Percentiles rank a stretch among this genome's conserved stretches.
phyloP scores from a whole-genome alignment of 2,797 vertebrate genomes.

The Acanthopagrus latus region DNA sequence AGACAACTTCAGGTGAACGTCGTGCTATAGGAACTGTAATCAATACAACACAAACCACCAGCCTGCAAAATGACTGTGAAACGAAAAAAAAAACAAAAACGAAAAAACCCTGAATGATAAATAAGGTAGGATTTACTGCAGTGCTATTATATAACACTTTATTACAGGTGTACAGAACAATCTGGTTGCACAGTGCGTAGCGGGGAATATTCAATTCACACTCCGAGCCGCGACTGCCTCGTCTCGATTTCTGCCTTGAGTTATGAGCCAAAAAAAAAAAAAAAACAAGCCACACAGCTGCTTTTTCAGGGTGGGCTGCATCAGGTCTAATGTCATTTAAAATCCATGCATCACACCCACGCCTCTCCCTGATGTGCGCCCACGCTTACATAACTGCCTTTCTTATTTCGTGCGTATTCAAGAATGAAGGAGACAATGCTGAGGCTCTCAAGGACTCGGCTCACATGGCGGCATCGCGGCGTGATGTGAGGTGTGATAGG shows the following conservation, averaged over 20 bases:
- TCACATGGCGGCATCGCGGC: slow-evolving; percentile 8
- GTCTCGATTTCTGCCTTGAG: slow-evolving; percentile 57
- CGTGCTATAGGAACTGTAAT: not conserved
- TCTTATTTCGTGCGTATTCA: slow-evolving; percentile 33
- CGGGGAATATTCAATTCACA: slow-evolving; percentile 35
- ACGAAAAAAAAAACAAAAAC: not conserved
- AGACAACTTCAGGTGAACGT: not conserved
- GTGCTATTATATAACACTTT: not conserved
- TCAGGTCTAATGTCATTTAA: slow-evolving; percentile 43
- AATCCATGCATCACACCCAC: slow-evolving; percentile 46
- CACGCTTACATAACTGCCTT: slow-evolving; percentile 37
- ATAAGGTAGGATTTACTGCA: slow-evolving; percentile 1
- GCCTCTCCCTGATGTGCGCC: slow-evolving; percentile 33
- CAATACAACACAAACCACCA: not conserved
- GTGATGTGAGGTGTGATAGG: not conserved
- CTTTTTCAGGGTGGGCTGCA: slow-evolving; percentile 32
- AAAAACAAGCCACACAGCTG: slow-evolving; percentile 36
- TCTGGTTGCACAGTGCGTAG: not conserved
- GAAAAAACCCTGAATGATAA: too few relatives aligned
- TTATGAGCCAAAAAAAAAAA: slow-evolving; percentile 33
- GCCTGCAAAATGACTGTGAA: not conserved
- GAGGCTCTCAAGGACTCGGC: slow-evolving; percentile 15
- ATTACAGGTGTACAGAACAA: slow-evolving; percentile 10
- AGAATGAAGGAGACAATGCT: slow-evolving; percentile 32
- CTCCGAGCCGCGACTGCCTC: slow-evolving; percentile 38